Base-by-base conservation (phyloP, 2,797 vertebrate genomes). In the Tenualosa ilisha region DNA sequence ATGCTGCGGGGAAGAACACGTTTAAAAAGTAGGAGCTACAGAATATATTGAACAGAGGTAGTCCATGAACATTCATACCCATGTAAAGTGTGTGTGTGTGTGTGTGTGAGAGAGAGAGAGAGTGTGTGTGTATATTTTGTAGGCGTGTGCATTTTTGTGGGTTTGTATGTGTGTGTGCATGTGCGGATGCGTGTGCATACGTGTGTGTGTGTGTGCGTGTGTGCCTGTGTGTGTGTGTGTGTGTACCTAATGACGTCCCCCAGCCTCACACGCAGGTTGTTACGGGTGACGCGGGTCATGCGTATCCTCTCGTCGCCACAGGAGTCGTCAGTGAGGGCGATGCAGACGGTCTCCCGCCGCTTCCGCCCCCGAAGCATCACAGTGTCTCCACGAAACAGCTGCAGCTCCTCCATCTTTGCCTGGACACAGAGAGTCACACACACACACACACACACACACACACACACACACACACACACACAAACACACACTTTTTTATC, bases 221-320 rank as follows among this genome's bases (percentile, higher is more conserved):
- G 22, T 61, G 59, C n/a, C 2, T 61, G 22, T 61, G 59, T 61
- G 61, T 24, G 61, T 11, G 83, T 88, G 95, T 95, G 95, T 95
- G 91, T 46, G 46, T 84, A 99, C 98, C 98, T 99, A 93, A 99
- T 98, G 79, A 99, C 97, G 8, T 99, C 98, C 40, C 98, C 98
- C 83, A 99, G 95, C 84, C 97, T 97, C 81, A 99, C 98, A 75
- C 98, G 96, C 88, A 99, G 94, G 88, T 99, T 99, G 94, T 99
- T 99, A 88, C 98, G 98, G 89, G 99, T 98, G 89, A 99, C 98
- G 91, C 98, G 96, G 90, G 99, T 99, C 98, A 99, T 99, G 91
- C 98, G 97, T 90, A 99, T 98, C 91, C 99, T 99, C 93, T 99
- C 98, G 88, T 99, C 98, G 0, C 98, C 99, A 89, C 98, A 99